phyloP scores from a whole-genome alignment of 2,888 invertebrate species.

The Linhomoeus sp. region DNA sequence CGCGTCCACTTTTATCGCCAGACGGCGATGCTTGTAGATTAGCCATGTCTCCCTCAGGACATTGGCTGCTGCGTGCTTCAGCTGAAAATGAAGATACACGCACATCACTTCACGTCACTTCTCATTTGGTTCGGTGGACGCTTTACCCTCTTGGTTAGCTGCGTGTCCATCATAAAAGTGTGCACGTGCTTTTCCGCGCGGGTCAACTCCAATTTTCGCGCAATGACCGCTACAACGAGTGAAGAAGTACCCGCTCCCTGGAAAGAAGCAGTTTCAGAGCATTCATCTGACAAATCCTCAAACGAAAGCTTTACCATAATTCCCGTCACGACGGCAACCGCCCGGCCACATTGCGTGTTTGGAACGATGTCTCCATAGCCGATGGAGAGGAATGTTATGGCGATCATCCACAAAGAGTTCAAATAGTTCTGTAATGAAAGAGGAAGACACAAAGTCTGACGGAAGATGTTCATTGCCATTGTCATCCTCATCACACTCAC shows the following conservation, averaged over 20 bases:
- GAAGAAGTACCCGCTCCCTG: constrained; percentile 99
- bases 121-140: too few species aligned
- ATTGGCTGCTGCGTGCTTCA: constrained; percentile 98
- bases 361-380: constrained; percentile 77
- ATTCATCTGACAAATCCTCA: too few species aligned
- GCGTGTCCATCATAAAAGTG: constrained; percentile 99
- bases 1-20: constrained; percentile 87
- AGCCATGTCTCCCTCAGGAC: constrained; percentile 98
- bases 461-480: too few species aligned
- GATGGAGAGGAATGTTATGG: constrained; percentile 98
- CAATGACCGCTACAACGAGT: constrained; percentile 92
- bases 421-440: constrained; percentile 20
- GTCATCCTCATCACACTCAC: too few species aligned
- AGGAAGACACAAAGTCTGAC: too few species aligned
- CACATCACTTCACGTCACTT: too few species aligned
- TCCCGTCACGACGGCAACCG: constrained; percentile 95
- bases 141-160: constrained; percentile 95
- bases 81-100: too few species aligned
- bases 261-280: too few species aligned
- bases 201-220: constrained; percentile 92
- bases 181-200: constrained; percentile 99
- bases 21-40: constrained; percentile 96
- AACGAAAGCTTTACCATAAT: constrained; percentile 62
- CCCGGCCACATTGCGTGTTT: constrained; percentile 97
- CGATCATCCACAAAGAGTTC: constrained; percentile 99